phyloP scores from a whole-genome alignment of 2,888 invertebrate species.

The Zhuqinia jingwanae region DNA sequence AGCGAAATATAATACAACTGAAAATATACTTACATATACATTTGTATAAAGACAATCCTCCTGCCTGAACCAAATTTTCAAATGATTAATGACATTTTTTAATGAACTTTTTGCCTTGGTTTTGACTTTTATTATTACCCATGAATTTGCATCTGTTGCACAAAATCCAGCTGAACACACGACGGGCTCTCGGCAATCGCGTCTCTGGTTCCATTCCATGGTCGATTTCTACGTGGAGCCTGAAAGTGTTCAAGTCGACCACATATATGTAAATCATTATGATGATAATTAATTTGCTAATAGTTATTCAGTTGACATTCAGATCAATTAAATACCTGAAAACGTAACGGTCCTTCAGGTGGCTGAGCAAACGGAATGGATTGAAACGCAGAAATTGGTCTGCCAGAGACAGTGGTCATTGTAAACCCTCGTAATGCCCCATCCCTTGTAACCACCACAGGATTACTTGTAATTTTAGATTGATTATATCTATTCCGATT shows the following conservation, averaged over 20 bases:
- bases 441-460: slow-evolving; percentile 64
- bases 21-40: background rate
- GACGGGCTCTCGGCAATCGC: slow-evolving; percentile 73
- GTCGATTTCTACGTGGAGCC: slow-evolving; percentile 72
- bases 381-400: slow-evolving; percentile 92
- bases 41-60: background rate
- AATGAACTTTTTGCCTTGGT: background rate
- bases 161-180: slow-evolving; percentile 76
- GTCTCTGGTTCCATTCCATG: slow-evolving; percentile 74
- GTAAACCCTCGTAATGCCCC: slow-evolving; percentile 75
- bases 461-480: slow-evolving; percentile 38
- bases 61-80: background rate
- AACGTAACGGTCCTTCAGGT: slow-evolving; percentile 89
- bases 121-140: slow-evolving; percentile 24
- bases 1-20: background rate
- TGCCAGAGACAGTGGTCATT: slow-evolving; percentile 79
- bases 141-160: slow-evolving; percentile 66
- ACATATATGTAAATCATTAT: no score
- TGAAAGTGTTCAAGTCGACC: slow-evolving; percentile 40
- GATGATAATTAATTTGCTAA: no score
- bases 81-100: background rate
- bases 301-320: no score
- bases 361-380: slow-evolving; percentile 96
- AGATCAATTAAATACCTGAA: slow-evolving; percentile 83
- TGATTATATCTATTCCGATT: background rate